Conservation (phyloP, 2,888 invertebrate species). For the Leptinotarsa peninsularis region DNA sequence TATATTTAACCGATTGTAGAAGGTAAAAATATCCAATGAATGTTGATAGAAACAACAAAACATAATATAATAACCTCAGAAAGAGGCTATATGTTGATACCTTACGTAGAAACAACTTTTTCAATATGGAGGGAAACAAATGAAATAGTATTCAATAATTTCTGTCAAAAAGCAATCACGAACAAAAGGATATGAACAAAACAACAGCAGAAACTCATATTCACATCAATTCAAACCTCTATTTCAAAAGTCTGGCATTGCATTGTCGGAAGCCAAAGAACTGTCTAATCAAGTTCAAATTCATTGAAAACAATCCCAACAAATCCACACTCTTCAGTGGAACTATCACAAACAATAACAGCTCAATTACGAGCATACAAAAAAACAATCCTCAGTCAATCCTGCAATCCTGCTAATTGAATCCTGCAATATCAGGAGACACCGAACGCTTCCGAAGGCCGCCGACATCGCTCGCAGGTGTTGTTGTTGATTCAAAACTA, state of each 20-base stretch:
- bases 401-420: slow-evolving; percentile 41
- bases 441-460: slow-evolving; percentile 32
- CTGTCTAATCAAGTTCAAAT: slow-evolving; percentile 8
- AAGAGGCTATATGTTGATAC: too few species aligned
- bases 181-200: neutral
- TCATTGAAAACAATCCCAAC: slow-evolving; percentile 5
- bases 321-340: slow-evolving; percentile 29
- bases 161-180: neutral
- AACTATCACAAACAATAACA: slow-evolving; percentile 35
- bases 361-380: slow-evolving; percentile 37
- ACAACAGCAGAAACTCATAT: neutral
- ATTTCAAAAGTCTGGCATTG: neutral
- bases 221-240: neutral
- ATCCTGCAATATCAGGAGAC: slow-evolving; percentile 40
- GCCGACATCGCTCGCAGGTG: slow-evolving; percentile 40
- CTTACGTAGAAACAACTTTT: too few species aligned
- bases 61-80: too few species aligned
- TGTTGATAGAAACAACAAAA: too few species aligned
- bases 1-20: too few species aligned
- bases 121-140: too few species aligned
- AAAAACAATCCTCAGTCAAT: slow-evolving; percentile 31
- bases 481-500: slow-evolving; percentile 34
- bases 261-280: neutral
- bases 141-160: too few species aligned
- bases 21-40: too few species aligned